These are phyloP conservation scores for Drosophila bocqueti DNA, from an alignment of 1,140 invertebrate species.

Conservation along the genomic window DNA sequence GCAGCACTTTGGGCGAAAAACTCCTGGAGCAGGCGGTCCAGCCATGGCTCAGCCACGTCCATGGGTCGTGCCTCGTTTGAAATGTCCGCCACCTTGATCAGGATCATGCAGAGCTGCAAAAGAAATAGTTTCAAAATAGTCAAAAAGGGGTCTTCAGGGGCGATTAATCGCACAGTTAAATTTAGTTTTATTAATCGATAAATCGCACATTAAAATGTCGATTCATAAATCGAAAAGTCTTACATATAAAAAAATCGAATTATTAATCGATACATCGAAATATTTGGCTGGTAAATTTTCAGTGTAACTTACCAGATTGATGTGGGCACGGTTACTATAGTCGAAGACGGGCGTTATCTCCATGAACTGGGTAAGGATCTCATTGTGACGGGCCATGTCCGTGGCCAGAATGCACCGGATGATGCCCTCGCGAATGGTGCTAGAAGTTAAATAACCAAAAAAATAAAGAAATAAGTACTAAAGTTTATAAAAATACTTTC, in stretches of 20 bases:
- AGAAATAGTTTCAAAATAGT: background rate
- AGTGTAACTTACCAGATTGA: constrained; percentile 90
- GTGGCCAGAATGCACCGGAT: constrained; percentile 94
- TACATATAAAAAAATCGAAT: too few relatives aligned
- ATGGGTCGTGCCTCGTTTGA: constrained; percentile 94
- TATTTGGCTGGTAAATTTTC: background rate
- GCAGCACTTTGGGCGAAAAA: constrained; percentile 94
- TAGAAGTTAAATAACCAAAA: constrained; percentile 36
- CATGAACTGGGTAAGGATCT: constrained; percentile 92
- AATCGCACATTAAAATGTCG: too few relatives aligned
- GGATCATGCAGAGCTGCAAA: constrained; percentile 91
- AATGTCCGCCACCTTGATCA: constrained; percentile 95
- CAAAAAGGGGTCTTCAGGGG: too few relatives aligned
- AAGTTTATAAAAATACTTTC: background rate
- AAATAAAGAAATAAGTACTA: background rate
- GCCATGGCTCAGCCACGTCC: constrained; percentile 94
- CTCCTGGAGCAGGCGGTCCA: constrained; percentile 92
- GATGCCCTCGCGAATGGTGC: constrained; percentile 91
- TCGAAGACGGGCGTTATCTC: constrained; percentile 91
- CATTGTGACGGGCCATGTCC: constrained; percentile 95
- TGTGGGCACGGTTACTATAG: constrained; percentile 90
- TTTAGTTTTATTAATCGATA: too few relatives aligned
- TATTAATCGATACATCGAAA: background rate
- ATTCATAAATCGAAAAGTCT: too few relatives aligned
- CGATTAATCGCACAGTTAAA: too few relatives aligned